phyloP scores from a whole-genome alignment of 1,140 invertebrate species.

The Drosophila hydei region DNA sequence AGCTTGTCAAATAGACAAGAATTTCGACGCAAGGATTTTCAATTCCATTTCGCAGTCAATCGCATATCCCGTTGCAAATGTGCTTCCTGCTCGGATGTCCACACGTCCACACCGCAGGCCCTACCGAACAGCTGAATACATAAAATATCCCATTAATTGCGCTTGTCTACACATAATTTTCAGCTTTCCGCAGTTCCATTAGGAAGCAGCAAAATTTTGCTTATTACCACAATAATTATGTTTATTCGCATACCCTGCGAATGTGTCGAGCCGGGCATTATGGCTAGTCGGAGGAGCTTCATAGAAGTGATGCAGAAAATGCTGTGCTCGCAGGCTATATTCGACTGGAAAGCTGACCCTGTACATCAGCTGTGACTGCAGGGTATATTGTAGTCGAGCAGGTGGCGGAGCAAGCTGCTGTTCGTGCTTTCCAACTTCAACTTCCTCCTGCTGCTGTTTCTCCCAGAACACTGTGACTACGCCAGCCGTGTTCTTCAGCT shows the following conservation, averaged over 20 bases:
- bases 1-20: constrained; percentile 11
- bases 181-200: neutral
- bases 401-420: neutral
- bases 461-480: neutral
- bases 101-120: neutral
- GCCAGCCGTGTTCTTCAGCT: constrained; percentile 29
- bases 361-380: no score
- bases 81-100: no score
- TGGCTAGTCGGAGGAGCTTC: no score
- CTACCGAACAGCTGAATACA: neutral
- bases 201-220: constrained; percentile 21
- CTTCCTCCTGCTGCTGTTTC: neutral
- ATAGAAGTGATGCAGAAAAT: no score
- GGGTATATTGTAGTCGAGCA: neutral
- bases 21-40: constrained; percentile 11
- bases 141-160: constrained; percentile 31
- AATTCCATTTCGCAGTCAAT: neutral
- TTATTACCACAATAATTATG: constrained; percentile 36
- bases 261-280: neutral
- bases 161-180: neutral
- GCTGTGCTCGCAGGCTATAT: no score
- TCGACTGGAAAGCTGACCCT: no score
- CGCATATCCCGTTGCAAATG: neutral
- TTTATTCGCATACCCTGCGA: constrained; percentile 7
- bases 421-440: constrained; percentile 1